Evolutionary conservation across 2,888 invertebrate genomes (phyloP), one percentile per base, ranked within the genome.

Genomic region (Endomychus coccineus): DNA sequence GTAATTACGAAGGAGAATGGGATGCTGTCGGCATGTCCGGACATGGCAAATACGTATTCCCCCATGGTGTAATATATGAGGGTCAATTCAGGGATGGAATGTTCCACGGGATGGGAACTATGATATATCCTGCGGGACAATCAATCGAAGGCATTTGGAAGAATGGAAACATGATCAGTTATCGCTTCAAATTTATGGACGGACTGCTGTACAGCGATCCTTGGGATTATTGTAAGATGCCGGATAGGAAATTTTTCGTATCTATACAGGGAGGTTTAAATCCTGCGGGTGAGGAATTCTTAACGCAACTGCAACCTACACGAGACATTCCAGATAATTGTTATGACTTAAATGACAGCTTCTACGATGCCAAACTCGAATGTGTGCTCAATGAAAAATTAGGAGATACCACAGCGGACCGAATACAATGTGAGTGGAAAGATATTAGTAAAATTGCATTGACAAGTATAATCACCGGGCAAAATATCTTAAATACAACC

Each of bases 321-420:
- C 65, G 74, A 16, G 49, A 59, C 1, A 71, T 87, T 17, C 80
- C 81, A 0, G 51, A 62, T 0, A 75, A 75, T 0, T 76, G 72
- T 51, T 86, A 78, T 52, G 87, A 88, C 50, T 72, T 76, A 0
- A 83, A 78, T 1, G 82, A 83, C 54, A 87, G 86, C 0, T 78
- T 83, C 53, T 83, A 71, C 53, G 70, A 78, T 46, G 72, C 76
- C 0, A 52, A 58, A 13, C 71, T 70, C 1, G 58, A 56, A 40
- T 60, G 57, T 28, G 36, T 36, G 10, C 36, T 29, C 6, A 27
- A 16, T 7, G 16, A n/a, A n/a, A n/a, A n/a, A n/a, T n/a, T n/a
- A n/a, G n/a, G n/a, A n/a, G n/a, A n/a, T n/a, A n/a, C n/a, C n/a
- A n/a, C n/a, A n/a, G n/a, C n/a, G n/a, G n/a, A n/a, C n/a, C n/a